Evolutionary conservation across 2,113 vertebrate genomes (phyloP).

Genomic region (Callipepla californica): DNA sequence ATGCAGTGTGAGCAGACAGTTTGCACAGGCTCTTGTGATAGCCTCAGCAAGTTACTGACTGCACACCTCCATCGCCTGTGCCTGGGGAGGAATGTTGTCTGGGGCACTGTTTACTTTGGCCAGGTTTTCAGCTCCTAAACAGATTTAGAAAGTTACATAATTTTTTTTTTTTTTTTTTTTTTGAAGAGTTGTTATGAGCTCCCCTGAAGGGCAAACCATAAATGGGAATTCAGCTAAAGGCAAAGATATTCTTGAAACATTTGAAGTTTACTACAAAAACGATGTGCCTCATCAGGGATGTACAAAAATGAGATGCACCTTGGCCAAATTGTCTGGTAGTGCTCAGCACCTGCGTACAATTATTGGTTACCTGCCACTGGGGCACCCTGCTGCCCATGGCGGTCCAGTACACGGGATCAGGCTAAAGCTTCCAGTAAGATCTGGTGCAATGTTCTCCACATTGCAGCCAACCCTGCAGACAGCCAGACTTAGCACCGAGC

Average conservation of each 20-base stretch:
- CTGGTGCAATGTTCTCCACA: accelerated
- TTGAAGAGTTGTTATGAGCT: no score
- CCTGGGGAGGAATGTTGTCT: neutral
- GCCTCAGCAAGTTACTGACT: neutral
- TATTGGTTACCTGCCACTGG: neutral
- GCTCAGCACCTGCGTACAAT: accelerated
- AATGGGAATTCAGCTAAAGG: neutral
- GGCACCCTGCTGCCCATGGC: accelerated
- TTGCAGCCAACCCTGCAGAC: accelerated
- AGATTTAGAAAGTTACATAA: neutral
- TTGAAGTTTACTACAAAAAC: no score
- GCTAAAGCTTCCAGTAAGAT: neutral
- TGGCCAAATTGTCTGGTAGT: neutral
- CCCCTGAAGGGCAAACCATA: neutral
- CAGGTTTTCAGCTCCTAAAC: neutral
- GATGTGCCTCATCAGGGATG: accelerated
- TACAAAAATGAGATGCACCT: accelerated
- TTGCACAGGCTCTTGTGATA: neutral
- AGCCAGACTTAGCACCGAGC: neutral
- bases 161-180: no score
- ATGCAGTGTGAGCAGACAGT: accelerated
- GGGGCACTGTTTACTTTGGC: neutral
- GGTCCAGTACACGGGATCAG: accelerated
- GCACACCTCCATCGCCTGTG: neutral
- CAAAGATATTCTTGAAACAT: neutral